Evolutionary conservation across 2,797 vertebrate genomes (phyloP).

Genomic region (Aeoliscus strigatus): DNA sequence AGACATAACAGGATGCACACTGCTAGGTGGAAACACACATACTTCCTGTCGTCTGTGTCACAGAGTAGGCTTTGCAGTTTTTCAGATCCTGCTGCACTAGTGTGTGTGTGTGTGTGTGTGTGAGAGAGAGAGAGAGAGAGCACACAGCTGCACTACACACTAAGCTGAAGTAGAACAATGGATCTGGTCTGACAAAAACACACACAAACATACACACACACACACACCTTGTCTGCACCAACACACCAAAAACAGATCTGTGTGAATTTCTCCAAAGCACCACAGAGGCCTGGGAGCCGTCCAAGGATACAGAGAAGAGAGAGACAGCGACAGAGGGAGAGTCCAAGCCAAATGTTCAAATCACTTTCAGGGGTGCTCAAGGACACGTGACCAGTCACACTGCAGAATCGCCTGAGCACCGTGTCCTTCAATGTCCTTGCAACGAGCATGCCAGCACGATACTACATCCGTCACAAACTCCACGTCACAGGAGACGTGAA

Average conservation of each 20-base stretch:
- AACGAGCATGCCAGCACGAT: too few relatives aligned
- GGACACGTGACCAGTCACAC: slow-evolving; percentile 21
- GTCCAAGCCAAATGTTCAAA: slow-evolving; percentile 11
- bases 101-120: too few relatives aligned
- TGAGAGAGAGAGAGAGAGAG: not conserved
- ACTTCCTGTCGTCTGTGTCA: slow-evolving; percentile 18
- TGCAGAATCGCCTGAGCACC: not conserved
- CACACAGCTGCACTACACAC: slow-evolving; percentile 18
- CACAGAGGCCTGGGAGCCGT: slow-evolving; percentile 30
- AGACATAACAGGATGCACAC: slow-evolving; percentile 48
- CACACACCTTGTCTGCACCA: slow-evolving; percentile 5
- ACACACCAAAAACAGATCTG: slow-evolving; percentile 9
- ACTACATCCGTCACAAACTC: too few relatives aligned
- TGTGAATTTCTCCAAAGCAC: slow-evolving; percentile 36
- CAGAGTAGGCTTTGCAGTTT: slow-evolving; percentile 24
- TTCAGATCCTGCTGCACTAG: slow-evolving; percentile 21
- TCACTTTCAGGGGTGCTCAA: slow-evolving; percentile 25
- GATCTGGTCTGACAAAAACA: slow-evolving; percentile 18
- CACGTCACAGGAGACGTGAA: too few relatives aligned
- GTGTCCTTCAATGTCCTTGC: slow-evolving; percentile 3
- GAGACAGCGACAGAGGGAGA: slow-evolving; percentile 6
- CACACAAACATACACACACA: slow-evolving; percentile 12
- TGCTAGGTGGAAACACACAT: slow-evolving; percentile 18
- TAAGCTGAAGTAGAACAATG: slow-evolving; percentile 33
- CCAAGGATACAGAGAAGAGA: slow-evolving; percentile 26